phyloP scores from a whole-genome alignment of 2,888 invertebrate species.

The Mythimna albipuncta region DNA sequence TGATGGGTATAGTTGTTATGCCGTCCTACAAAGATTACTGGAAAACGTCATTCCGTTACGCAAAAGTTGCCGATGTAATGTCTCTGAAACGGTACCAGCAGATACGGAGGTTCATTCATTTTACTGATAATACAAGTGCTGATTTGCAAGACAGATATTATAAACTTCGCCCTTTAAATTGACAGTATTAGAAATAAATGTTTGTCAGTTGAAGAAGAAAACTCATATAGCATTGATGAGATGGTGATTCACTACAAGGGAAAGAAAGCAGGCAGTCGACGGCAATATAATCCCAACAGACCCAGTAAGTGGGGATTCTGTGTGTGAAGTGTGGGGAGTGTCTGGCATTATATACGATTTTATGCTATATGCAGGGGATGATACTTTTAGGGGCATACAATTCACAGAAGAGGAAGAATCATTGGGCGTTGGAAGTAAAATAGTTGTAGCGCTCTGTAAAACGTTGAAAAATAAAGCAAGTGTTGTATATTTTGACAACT shows the following conservation, averaged over 20 bases:
- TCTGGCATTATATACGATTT: no score
- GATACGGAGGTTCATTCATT: constrained; percentile 55
- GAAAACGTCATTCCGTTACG: constrained; percentile 26
- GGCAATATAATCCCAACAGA: no score
- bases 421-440: constrained; percentile 56
- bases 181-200: constrained; percentile 15
- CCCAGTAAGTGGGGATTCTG: no score
- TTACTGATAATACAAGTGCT: no score
- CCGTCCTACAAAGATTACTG: constrained; percentile 65
- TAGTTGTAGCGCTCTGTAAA: constrained; percentile 41
- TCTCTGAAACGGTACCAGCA: constrained; percentile 63
- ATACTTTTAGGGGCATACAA: constrained; percentile 1
- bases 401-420: constrained; percentile 14
- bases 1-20: constrained; percentile 67
- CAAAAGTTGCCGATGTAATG: constrained; percentile 54
- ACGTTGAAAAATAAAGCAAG: constrained; percentile 19
- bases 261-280: constrained; percentile 66
- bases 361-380: no score
- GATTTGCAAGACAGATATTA: constrained; percentile 49
- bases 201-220: constrained; percentile 29
- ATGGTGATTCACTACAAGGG: constrained; percentile 45
- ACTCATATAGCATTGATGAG: constrained; percentile 32
- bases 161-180: constrained; percentile 41
- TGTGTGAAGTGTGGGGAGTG: no score
- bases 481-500: constrained; percentile 54